These are phyloP conservation scores for Clarias laeviceps DNA, from an alignment of 2,797 vertebrate species.

Conservation along the genomic window DNA sequence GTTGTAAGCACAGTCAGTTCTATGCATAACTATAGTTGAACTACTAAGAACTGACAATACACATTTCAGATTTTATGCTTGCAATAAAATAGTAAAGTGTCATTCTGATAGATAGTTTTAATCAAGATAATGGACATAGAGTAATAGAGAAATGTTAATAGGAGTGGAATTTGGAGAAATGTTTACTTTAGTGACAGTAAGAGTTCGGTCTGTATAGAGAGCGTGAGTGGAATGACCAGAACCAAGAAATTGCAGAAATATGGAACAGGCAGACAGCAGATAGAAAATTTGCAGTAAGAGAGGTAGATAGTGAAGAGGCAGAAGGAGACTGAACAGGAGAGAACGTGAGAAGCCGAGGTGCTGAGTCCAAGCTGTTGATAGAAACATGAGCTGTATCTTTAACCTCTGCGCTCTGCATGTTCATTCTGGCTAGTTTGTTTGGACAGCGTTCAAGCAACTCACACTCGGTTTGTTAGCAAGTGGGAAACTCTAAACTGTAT, in stretches of 20 bases:
- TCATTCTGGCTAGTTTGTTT: slow-evolving; percentile 49
- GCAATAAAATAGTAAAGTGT: not conserved
- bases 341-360: slow-evolving; percentile 1
- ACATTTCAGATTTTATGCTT: not conserved
- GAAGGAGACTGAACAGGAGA: not conserved
- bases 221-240: not conserved
- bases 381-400: slow-evolving; percentile 46
- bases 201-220: not conserved
- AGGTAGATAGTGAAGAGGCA: not conserved
- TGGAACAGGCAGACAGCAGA: not conserved
- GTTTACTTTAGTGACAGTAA: not conserved
- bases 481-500: slow-evolving; percentile 65
- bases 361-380: slow-evolving; percentile 37
- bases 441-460: slow-evolving; percentile 67
- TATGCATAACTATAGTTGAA: not conserved
- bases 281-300: not conserved
- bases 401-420: slow-evolving; percentile 55
- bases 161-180: not conserved
- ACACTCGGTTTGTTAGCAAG: slow-evolving; percentile 65
- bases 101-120: not conserved
- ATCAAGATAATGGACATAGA: not conserved
- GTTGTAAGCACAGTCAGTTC: not conserved
- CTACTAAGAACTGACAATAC: not conserved
- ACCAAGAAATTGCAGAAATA: not conserved
- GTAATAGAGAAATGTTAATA: not conserved